Percentiles rank a stretch among this genome's conserved stretches.
Conservation (phyloP, 2,113 vertebrate species). For the Bubo scandiacus region DNA sequence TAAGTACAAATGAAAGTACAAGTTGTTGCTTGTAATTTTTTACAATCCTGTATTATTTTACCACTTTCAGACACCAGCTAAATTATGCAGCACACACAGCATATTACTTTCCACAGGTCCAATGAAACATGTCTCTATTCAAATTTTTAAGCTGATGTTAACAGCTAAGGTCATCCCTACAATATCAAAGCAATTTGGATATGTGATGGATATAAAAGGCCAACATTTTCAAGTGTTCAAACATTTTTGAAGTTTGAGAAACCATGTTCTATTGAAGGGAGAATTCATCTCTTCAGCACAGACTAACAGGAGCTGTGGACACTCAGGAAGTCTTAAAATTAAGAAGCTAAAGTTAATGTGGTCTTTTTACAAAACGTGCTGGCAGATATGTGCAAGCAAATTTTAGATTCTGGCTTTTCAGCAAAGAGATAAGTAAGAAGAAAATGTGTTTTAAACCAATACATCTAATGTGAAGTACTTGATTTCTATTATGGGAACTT, state of each 20-base stretch:
- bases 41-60: conserved; percentile 22
- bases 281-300: not conserved
- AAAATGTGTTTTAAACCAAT: not conserved
- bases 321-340: not conserved
- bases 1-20: not conserved
- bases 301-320: not conserved
- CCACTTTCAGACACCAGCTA: not conserved
- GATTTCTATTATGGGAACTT: not conserved
- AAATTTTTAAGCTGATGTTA: not conserved
- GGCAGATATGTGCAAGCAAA: not conserved
- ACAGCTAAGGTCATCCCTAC: not conserved
- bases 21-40: not conserved
- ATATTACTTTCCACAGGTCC: not conserved
- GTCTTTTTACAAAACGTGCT: not conserved
- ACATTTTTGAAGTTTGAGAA: not conserved
- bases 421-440: not conserved
- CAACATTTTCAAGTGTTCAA: not conserved
- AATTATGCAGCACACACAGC: not conserved
- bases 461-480: not conserved
- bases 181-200: not conserved
- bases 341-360: not conserved
- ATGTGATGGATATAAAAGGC: not conserved
- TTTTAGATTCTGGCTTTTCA: not conserved
- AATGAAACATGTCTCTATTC: not conserved
- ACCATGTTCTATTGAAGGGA: not conserved